phyloP scores from a whole-genome alignment of 2,888 invertebrate genomes.

The Luperina nickerlii region DNA sequence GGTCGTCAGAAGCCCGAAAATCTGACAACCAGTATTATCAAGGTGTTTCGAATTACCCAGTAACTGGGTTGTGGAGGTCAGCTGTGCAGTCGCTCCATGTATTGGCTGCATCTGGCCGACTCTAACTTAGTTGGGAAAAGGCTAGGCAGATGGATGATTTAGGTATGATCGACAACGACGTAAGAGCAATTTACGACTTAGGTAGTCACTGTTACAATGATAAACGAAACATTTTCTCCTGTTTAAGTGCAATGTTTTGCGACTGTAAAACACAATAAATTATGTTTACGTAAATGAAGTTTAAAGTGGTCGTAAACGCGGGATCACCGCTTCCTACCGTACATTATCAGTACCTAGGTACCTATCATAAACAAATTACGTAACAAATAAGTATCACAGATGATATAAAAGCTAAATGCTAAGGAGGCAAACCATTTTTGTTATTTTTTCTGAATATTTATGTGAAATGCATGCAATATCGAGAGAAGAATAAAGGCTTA shows the following conservation, averaged over 20 bases:
- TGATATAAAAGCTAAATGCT: neutral
- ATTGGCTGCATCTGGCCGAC: neutral
- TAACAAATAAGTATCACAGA: neutral
- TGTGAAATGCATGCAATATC: neutral
- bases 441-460: neutral
- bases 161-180: neutral
- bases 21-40: neutral
- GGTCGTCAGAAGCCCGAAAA: neutral
- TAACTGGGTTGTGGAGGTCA: neutral
- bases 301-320: neutral
- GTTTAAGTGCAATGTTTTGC: neutral
- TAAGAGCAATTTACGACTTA: neutral
- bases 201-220: neutral
- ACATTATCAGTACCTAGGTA: neutral
- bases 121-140: too few species aligned
- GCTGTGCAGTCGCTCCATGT: neutral
- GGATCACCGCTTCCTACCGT: conserved; percentile 4
- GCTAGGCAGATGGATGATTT: neutral
- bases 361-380: neutral
- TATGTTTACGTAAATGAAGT: neutral
- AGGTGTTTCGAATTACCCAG: neutral
- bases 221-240: neutral
- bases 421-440: neutral
- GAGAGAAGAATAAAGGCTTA: neutral
- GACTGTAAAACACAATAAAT: neutral